These are phyloP conservation scores for Macroteleia sp. DNA, from an alignment of 2,888 invertebrate species.

Conservation along the genomic window DNA sequence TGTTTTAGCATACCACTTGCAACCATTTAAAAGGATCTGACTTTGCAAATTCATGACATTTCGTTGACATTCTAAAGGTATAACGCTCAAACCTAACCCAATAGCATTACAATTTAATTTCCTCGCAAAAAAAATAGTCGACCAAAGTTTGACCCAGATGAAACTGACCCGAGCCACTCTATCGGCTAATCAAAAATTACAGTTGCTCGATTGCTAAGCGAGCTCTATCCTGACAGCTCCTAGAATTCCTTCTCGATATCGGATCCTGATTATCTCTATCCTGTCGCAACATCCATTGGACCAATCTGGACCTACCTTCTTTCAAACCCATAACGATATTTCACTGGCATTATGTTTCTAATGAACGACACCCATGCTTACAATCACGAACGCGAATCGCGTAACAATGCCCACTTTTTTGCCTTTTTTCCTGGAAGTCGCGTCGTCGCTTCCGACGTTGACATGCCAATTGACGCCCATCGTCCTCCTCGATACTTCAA, in stretches of 20 bases:
- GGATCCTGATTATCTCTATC: constrained; percentile 33
- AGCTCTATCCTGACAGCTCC: constrained; percentile 37
- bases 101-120: constrained; percentile 12
- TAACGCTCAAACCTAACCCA: constrained; percentile 10
- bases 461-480: constrained; percentile 56
- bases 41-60: constrained; percentile 33
- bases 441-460: constrained; percentile 64
- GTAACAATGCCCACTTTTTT: constrained; percentile 28
- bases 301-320: constrained; percentile 24
- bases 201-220: constrained; percentile 19
- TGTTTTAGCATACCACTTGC: too few relatives aligned
- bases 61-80: constrained; percentile 35
- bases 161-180: constrained; percentile 26
- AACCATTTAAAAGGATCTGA: constrained; percentile 5
- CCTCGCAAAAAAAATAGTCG: constrained; percentile 7
- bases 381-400: constrained; percentile 10
- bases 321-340: constrained; percentile 12
- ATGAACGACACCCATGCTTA: constrained; percentile 43
- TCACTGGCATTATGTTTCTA: constrained; percentile 38
- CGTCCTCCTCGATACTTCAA: constrained; percentile 49
- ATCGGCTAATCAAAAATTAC: constrained; percentile 47
- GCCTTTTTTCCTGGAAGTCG: constrained; percentile 18
- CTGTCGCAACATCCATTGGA: constrained; percentile 46
- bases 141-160: constrained; percentile 32
- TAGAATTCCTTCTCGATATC: constrained; percentile 52